Evolutionary conservation across 1,140 invertebrate species (phyloP).

Genomic region (Helicoverpa armigera): DNA sequence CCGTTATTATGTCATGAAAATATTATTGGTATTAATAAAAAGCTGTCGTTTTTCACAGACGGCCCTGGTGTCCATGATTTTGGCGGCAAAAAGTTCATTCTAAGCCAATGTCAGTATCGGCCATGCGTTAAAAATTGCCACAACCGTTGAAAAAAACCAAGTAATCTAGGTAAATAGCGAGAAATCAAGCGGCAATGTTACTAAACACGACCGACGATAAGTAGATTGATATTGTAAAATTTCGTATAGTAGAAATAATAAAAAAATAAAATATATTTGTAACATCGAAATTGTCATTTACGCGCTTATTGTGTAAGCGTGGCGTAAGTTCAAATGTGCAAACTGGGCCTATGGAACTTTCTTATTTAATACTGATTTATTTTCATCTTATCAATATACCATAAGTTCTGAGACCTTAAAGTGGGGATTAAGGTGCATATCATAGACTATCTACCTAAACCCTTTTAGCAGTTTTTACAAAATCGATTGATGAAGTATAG

Average conservation of each 20-base stretch:
- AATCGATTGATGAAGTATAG: background rate
- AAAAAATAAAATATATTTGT: conserved; percentile 32
- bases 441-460: too few species aligned
- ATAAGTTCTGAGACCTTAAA: too few species aligned
- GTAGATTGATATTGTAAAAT: conserved; percentile 61
- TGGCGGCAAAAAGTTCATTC: conserved; percentile 70
- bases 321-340: conserved; percentile 17
- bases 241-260: conserved; percentile 10
- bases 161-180: conserved; percentile 83
- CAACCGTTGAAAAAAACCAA: conserved; percentile 78
- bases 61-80: conserved; percentile 66
- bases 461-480: background rate
- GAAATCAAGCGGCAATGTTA: conserved; percentile 78
- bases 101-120: conserved; percentile 76
- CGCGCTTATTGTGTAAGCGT: conserved; percentile 32
- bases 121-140: conserved; percentile 81
- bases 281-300: conserved; percentile 35
- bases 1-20: conserved; percentile 41
- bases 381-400: too few species aligned
- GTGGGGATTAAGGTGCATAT: too few species aligned
- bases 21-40: conserved; percentile 35
- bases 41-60: conserved; percentile 48
- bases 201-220: conserved; percentile 68
- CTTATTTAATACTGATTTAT: too few species aligned
- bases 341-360: background rate